Percentiles rank a stretch among this genome's conserved stretches.
Conservation (phyloP, 2,113 vertebrate genomes). For the Oreochromis tanganicae region DNA sequence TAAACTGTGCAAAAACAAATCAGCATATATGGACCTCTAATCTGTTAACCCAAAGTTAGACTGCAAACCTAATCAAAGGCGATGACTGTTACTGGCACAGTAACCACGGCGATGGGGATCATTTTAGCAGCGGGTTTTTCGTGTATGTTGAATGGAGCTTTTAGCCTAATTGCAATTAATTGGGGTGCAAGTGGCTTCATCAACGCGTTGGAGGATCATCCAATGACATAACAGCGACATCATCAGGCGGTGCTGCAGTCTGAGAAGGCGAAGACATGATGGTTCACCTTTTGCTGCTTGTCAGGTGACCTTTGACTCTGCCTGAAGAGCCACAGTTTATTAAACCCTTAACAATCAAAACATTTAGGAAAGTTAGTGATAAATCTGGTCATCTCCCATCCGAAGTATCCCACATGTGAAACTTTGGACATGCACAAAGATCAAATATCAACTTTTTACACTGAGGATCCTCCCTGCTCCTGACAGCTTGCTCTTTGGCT, state of each 20-base stretch:
- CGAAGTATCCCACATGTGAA: neutral
- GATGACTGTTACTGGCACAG: neutral
- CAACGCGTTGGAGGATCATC: neutral
- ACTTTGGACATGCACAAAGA: neutral
- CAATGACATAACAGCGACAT: neutral
- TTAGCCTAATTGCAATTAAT: slow-evolving; percentile 2
- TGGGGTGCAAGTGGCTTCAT: neutral
- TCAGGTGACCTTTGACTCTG: slow-evolving; percentile 1
- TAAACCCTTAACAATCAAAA: neutral
- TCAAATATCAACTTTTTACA: neutral
- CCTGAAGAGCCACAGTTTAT: neutral
- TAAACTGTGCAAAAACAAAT: neutral
- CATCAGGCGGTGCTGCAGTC: neutral
- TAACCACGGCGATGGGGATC: neutral
- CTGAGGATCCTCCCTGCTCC: neutral
- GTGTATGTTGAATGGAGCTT: neutral
- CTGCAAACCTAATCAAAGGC: neutral
- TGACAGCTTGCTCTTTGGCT: neutral
- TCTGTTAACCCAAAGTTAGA: neutral
- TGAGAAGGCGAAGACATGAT: neutral
- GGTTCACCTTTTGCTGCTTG: neutral
- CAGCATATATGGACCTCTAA: neutral
- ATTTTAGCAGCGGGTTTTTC: neutral
- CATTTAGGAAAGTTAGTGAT: neutral
- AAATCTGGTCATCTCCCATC: neutral